phyloP scores from a whole-genome alignment of 1,140 invertebrate species.

The Platorchestia sp. region DNA sequence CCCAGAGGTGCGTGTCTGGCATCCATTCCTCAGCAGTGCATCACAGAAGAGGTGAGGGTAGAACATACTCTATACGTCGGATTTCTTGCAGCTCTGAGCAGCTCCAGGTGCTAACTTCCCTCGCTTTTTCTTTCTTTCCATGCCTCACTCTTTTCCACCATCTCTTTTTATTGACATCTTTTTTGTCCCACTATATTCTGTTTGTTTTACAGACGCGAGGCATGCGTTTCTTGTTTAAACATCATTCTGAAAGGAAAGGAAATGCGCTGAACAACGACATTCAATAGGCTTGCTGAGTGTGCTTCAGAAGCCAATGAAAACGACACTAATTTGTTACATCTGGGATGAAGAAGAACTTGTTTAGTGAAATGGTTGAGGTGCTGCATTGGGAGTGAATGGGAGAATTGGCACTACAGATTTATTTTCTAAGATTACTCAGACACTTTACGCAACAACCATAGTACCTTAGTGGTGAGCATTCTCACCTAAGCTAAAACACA shows the following conservation, averaged over 20 bases:
- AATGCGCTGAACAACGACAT: not conserved
- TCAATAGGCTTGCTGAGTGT: too few species aligned
- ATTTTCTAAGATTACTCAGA: too few species aligned
- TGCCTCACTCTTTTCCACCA: not conserved
- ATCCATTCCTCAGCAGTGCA: not conserved
- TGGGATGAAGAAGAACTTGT: not conserved
- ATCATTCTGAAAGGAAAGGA: not conserved
- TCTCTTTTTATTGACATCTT: too few species aligned
- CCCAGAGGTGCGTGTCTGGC: not conserved
- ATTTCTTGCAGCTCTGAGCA: not conserved
- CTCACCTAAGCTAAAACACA: too few species aligned
- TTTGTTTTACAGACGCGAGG: not conserved
- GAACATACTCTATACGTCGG: not conserved
- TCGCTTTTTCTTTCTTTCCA: not conserved
- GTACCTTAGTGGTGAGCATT: too few species aligned
- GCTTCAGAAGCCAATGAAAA: not conserved
- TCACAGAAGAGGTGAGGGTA: not conserved
- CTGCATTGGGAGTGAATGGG: too few species aligned
- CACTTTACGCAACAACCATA: too few species aligned
- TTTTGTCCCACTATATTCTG: too few species aligned
- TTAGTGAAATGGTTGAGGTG: too few species aligned
- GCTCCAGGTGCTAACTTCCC: not conserved
- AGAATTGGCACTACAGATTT: too few species aligned
- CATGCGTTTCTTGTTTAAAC: not conserved
- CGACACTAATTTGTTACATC: not conserved